These are phyloP conservation scores for Melanargia galathea DNA, from an alignment of 2,888 invertebrate genomes.

Conservation along the genomic window DNA sequence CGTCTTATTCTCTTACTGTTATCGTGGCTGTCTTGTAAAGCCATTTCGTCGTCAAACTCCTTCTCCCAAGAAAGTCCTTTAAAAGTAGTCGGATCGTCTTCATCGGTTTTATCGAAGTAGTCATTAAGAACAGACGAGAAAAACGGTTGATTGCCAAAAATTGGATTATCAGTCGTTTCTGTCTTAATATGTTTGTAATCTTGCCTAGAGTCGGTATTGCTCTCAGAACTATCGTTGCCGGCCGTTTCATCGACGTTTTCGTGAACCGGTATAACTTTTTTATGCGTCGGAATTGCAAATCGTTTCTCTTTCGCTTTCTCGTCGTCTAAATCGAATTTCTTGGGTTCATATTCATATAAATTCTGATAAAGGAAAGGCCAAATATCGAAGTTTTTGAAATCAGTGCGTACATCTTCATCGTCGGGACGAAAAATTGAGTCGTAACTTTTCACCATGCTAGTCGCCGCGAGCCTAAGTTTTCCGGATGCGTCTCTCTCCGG, in stretches of 20 bases:
- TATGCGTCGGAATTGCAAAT: slow-evolving; percentile 44
- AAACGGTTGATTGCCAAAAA: slow-evolving; percentile 61
- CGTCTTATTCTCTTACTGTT: slow-evolving; percentile 48
- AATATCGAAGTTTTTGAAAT: slow-evolving; percentile 51
- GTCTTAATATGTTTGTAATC: slow-evolving; percentile 37
- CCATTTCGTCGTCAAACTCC: slow-evolving; percentile 53
- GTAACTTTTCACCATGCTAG: slow-evolving; percentile 44
- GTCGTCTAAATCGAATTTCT: slow-evolving; percentile 49
- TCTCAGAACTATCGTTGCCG: slow-evolving; percentile 10
- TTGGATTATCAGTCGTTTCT: slow-evolving; percentile 57
- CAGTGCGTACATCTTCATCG: slow-evolving; percentile 63
- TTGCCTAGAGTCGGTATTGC: slow-evolving; percentile 37
- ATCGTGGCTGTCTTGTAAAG: slow-evolving; percentile 41
- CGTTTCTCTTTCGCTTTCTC: slow-evolving; percentile 68
- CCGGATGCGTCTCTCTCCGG: slow-evolving; percentile 2
- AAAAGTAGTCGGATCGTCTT: slow-evolving; percentile 60
- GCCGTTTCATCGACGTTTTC: slow-evolving; percentile 51
- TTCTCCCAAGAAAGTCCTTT: slow-evolving; percentile 61
- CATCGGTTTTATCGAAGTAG: slow-evolving; percentile 58
- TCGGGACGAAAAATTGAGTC: slow-evolving; percentile 55
- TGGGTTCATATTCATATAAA: slow-evolving; percentile 60
- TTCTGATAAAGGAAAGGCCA: slow-evolving; percentile 64
- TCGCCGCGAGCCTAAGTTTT: slow-evolving; percentile 18
- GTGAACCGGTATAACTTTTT: slow-evolving; percentile 62
- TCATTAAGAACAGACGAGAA: slow-evolving; percentile 66